These are phyloP conservation scores for Mythimna lalbum DNA, from an alignment of 2,888 invertebrate species.

Conservation along the genomic window DNA sequence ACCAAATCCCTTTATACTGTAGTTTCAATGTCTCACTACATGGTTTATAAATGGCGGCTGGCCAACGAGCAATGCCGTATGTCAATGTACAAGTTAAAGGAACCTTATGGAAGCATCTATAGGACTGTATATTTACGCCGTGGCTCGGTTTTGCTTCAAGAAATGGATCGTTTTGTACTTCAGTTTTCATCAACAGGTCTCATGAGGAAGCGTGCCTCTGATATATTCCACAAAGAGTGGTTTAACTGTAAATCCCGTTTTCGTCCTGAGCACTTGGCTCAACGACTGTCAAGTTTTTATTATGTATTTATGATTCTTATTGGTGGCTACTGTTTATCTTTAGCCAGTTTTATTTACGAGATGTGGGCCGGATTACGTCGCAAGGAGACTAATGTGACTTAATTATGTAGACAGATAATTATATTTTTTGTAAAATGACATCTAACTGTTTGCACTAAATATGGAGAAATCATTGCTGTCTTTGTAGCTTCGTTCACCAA, in stretches of 20 bases:
- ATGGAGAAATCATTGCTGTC: too few relatives aligned
- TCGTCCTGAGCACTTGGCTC: conserved; percentile 12
- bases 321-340: conserved; percentile 64
- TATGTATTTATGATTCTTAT: conserved; percentile 61
- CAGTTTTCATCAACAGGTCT: conserved; percentile 60
- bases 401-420: not conserved
- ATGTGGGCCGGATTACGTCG: conserved; percentile 2
- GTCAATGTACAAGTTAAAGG: conserved; percentile 56
- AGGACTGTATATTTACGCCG: conserved; percentile 69
- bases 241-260: conserved; percentile 59
- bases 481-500: not conserved
- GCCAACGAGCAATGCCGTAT: conserved; percentile 58
- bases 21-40: conserved; percentile 49
- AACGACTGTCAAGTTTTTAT: conserved; percentile 56
- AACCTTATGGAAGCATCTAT: conserved; percentile 53
- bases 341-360: conserved; percentile 59
- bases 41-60: conserved; percentile 58
- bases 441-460: too few relatives aligned
- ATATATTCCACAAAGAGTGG: conserved; percentile 50
- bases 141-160: conserved; percentile 64
- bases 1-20: conserved; percentile 63
- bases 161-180: conserved; percentile 50
- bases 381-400: not conserved
- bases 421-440: not conserved
- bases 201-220: conserved; percentile 39